Evolutionary conservation across 2,113 vertebrate species (phyloP), one percentile per base, ranked within the genome.

Genomic region (Dunckerocampus dactyliophorus): DNA sequence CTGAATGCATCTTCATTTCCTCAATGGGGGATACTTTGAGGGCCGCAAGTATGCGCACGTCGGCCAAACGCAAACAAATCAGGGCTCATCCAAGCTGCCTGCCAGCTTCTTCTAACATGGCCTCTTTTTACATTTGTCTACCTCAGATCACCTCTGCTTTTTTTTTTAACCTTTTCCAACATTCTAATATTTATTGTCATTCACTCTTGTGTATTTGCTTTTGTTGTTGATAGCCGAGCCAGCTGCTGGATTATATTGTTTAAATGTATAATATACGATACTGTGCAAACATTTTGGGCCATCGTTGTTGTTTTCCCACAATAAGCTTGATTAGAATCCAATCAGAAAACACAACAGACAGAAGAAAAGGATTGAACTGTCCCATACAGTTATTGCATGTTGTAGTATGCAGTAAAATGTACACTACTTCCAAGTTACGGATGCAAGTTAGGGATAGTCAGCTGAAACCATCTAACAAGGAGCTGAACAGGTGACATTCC

Each of bases 1-100:
- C 74, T 85, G 79, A 83, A 85, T 83, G 81, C 80, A 85, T 85
- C 80, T 86, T 76, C 84, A 71, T 86, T 88, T 88, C 81, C 84
- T 88, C 85, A 84, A 82, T 85, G 69, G 81, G 84, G 76, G 80
- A 85, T 89, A 81, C 74, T 84, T 85, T 80, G 84, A 83, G 51
- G 56, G 69, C 82, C 82, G 45, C 81, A 85, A 81, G 69, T 81
- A 84, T 86, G 82, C 64, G 69, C 54, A 62, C 28, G 56, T 69
- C 69, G 79, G 74, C 84, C 77, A 61, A 75, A 77, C 74, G 80
- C 79, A 87, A 87, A 87, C 85, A 86, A 79, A 78, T 85, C 82
- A 80, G 64, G 55, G 45, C 79, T 84, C 77, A 80, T 81, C 82
- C 80, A 74, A 73, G 72, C 84, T 77, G n/a, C 74, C 0, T 15